Conservation (phyloP, 2,113 vertebrate genomes). For the Macquaria australasica region DNA sequence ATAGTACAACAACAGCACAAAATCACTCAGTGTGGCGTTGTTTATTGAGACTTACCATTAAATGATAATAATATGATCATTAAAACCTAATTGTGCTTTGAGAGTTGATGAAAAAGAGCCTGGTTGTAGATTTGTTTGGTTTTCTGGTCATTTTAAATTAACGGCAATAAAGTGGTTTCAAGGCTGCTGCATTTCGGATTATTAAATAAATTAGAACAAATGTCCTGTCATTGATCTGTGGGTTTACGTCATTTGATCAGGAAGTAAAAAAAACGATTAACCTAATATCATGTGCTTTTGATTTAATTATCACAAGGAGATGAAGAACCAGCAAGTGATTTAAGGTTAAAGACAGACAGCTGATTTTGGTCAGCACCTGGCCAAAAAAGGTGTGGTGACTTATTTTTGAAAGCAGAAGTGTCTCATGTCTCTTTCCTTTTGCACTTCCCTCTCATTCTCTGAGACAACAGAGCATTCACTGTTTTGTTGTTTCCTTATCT, state of each 20-base stretch:
- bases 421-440: background rate
- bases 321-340: background rate
- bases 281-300: background rate
- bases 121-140: background rate
- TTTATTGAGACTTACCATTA: background rate
- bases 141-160: background rate
- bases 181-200: background rate
- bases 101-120: background rate
- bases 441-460: background rate
- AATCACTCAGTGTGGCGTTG: background rate
- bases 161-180: background rate
- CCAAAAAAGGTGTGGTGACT: background rate
- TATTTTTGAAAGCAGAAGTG: background rate
- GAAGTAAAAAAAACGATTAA: background rate
- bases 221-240: background rate
- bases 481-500: background rate
- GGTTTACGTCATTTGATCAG: background rate
- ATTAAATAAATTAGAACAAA: background rate
- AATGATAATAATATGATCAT: background rate
- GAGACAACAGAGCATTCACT: background rate
- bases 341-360: background rate
- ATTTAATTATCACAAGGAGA: background rate
- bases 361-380: background rate
- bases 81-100: background rate
- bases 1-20: background rate